Evolutionary conservation across 2,888 invertebrate genomes (phyloP).

Genomic region (Trissolcus japonicus): DNA sequence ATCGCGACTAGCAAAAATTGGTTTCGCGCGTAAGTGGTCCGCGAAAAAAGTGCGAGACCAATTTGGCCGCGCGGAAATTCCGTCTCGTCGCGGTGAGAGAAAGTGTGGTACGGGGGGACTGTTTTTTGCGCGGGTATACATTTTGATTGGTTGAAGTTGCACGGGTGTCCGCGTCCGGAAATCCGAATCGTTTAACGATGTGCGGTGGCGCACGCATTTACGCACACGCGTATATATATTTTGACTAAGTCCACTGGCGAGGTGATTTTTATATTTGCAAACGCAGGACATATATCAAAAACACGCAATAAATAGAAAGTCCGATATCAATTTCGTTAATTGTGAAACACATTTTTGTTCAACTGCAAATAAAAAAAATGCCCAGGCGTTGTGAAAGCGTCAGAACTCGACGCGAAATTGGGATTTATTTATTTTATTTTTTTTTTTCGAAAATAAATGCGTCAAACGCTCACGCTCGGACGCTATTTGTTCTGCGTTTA

Average conservation of each 20-base stretch:
- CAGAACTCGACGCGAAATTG: slow-evolving; percentile 33
- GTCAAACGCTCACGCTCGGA: slow-evolving; percentile 31
- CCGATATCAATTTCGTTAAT: slow-evolving; percentile 72
- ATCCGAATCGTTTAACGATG: slow-evolving; percentile 71
- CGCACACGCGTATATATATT: slow-evolving; percentile 36
- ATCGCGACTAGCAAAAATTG: slow-evolving; percentile 50
- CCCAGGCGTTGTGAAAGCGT: slow-evolving; percentile 62
- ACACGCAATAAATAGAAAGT: slow-evolving; percentile 65
- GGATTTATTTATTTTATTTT: slow-evolving; percentile 37
- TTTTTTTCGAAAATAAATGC: slow-evolving; percentile 33
- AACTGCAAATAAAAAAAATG: slow-evolving; percentile 62
- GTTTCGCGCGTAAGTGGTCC: slow-evolving; percentile 54
- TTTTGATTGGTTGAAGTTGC: slow-evolving; percentile 68
- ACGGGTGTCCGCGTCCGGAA: slow-evolving; percentile 71
- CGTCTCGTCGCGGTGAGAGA: slow-evolving; percentile 5
- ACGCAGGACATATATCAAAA: slow-evolving; percentile 63
- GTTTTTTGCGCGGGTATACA: slow-evolving; percentile 64
- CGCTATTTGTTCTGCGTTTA: slow-evolving; percentile 1
- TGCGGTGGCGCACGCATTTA: slow-evolving; percentile 59
- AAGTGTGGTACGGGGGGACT: slow-evolving; percentile 57
- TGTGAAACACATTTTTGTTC: slow-evolving; percentile 63
- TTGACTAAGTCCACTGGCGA: slow-evolving; percentile 52
- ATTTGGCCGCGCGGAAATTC: slow-evolving; percentile 59
- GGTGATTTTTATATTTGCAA: slow-evolving; percentile 57
- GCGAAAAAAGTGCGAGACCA: slow-evolving; percentile 35